phyloP scores from a whole-genome alignment of 2,797 vertebrate genomes.

The Neosalanx taihuensis region DNA sequence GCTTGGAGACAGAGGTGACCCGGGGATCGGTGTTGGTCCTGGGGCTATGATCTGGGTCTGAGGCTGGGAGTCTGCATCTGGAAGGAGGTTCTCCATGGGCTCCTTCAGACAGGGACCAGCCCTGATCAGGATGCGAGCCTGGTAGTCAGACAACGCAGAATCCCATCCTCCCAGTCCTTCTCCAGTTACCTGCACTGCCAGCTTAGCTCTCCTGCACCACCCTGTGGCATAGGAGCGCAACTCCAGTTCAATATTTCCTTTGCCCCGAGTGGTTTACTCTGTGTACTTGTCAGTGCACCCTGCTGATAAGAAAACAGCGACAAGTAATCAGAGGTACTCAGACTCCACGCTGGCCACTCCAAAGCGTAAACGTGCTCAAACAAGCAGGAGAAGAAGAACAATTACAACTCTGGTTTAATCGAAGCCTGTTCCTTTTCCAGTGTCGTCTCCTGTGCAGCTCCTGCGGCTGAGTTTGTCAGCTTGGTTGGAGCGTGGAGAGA shows the following conservation, averaged over 20 bases:
- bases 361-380: conserved; percentile 46
- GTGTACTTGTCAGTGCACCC: conserved; percentile 14
- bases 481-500: not conserved
- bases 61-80: not conserved
- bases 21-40: too few relatives aligned
- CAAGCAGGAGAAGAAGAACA: not conserved
- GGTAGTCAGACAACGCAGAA: not conserved
- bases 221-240: conserved; percentile 36
- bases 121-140: conserved; percentile 18
- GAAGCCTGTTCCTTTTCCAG: not conserved
- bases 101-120: conserved; percentile 15
- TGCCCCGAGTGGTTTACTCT: not conserved
- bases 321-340: conserved; percentile 47
- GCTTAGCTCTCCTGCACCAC: conserved; percentile 25
- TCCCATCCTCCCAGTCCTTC: conserved; percentile 3
- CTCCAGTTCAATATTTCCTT: not conserved
- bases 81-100: conserved; percentile 11
- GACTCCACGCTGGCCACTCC: conserved; percentile 32
- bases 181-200: conserved; percentile 9
- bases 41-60: not conserved
- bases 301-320: conserved; percentile 21
- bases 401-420: not conserved
- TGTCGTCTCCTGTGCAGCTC: not conserved
- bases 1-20: too few relatives aligned
- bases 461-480: not conserved